These are phyloP conservation scores for Zeuzera pyrina DNA, from an alignment of 2,888 invertebrate species.

Conservation along the genomic window DNA sequence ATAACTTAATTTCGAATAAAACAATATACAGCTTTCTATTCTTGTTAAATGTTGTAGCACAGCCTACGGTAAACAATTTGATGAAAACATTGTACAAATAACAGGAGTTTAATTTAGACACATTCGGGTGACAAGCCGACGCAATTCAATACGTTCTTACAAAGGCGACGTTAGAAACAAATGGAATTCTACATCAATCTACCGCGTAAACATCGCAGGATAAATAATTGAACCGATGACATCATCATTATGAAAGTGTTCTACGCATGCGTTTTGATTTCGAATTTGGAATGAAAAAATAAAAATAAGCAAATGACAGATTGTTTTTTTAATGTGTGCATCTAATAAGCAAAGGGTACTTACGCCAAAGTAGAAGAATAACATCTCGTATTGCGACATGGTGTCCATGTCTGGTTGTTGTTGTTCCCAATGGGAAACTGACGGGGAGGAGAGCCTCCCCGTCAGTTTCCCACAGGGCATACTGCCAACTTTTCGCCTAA, in stretches of 20 bases:
- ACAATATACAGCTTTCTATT: no score
- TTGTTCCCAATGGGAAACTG: constrained; percentile 36
- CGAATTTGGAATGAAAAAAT: constrained; percentile 3
- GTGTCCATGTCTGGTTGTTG: constrained; percentile 28
- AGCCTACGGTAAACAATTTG: no score
- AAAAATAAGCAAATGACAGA: not conserved
- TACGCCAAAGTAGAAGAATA: constrained; percentile 48
- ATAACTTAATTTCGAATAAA: no score
- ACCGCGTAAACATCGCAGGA: constrained; percentile 14
- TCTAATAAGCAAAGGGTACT: constrained; percentile 19
- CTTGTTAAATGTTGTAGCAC: no score
- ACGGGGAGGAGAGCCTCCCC: constrained; percentile 21
- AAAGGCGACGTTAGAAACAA: not conserved
- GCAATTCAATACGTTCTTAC: no score
- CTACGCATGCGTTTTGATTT: constrained; percentile 20
- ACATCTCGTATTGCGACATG: constrained; percentile 37
- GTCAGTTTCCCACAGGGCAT: constrained; percentile 39
- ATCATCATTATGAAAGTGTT: constrained; percentile 21
- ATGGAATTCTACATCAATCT: constrained; percentile 20
- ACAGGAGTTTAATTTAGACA: no score
- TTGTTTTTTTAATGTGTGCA: not conserved
- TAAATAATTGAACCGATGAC: constrained; percentile 12
- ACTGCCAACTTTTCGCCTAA: constrained; percentile 34
- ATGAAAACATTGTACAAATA: no score
- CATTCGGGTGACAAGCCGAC: no score